These are phyloP conservation scores for Lophotriccus pileatus DNA, from an alignment of 2,797 vertebrate genomes.

Conservation along the genomic window DNA sequence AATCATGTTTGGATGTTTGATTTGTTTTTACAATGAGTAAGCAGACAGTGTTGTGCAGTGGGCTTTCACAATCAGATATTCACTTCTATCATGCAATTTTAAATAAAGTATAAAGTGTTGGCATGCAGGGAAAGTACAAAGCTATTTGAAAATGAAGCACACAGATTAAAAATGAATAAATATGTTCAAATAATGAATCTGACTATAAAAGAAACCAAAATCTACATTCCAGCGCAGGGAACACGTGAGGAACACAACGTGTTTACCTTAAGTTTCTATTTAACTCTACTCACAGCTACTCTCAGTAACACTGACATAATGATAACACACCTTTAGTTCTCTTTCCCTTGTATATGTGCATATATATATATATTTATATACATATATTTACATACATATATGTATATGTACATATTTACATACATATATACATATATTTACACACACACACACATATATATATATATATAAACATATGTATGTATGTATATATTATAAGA, in stretches of 20 bases:
- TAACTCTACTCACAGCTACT: neutral
- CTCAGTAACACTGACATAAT: neutral
- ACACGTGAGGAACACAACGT: neutral
- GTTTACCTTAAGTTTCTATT: neutral
- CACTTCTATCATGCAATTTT: constrained; percentile 20
- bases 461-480: neutral
- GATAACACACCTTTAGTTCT: neutral
- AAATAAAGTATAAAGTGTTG: constrained; percentile 35
- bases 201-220: neutral
- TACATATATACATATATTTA: neutral
- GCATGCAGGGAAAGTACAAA: neutral
- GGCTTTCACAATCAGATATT: constrained; percentile 32
- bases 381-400: too few relatives aligned
- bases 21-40: constrained; percentile 38
- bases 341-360: neutral
- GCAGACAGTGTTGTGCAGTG: neutral
- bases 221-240: neutral
- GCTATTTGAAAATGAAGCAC: constrained; percentile 12
- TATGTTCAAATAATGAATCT: constrained; percentile 12
- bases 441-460: too few relatives aligned
- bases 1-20: constrained; percentile 20
- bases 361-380: neutral
- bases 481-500: neutral
- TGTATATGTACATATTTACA: neutral
- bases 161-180: constrained; percentile 55